Conservation (phyloP, 2,888 invertebrate species). For the Craniophora ligustri region DNA sequence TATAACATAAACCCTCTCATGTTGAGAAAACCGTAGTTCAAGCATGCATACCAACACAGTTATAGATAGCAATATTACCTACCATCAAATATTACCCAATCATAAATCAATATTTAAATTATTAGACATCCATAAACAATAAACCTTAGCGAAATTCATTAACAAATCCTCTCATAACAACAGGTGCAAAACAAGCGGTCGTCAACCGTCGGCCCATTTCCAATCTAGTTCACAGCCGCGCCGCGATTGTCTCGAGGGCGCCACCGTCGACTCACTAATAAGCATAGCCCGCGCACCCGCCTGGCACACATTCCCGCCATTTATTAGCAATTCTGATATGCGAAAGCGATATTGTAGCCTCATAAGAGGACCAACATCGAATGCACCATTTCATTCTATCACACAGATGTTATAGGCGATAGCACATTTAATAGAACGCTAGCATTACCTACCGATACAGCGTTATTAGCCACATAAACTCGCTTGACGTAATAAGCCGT, state of each 20-base stretch:
- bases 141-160: conserved; percentile 8
- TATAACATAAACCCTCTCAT: no score
- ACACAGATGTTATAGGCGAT: conserved; percentile 71
- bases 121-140: conserved; percentile 14
- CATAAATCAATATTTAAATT: conserved; percentile 16
- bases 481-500: conserved; percentile 78
- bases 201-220: conserved; percentile 49
- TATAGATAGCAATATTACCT: no score
- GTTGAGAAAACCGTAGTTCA: no score
- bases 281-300: conserved; percentile 66
- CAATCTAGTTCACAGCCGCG: conserved; percentile 48
- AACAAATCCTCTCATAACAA: conserved; percentile 17
- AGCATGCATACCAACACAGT: no score
- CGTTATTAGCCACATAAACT: conserved; percentile 79
- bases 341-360: conserved; percentile 82
- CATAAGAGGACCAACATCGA: conserved; percentile 77
- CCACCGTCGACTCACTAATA: conserved; percentile 67
- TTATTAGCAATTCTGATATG: conserved; percentile 86
- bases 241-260: conserved; percentile 68
- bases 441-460: conserved; percentile 76
- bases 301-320: conserved; percentile 79
- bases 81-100: no score
- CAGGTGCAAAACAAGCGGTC: conserved; percentile 47
- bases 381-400: conserved; percentile 81
- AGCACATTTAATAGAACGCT: conserved; percentile 78